These are phyloP conservation scores for Tanypteryx hageni DNA, from an alignment of 2,888 invertebrate genomes.

Conservation along the genomic window DNA sequence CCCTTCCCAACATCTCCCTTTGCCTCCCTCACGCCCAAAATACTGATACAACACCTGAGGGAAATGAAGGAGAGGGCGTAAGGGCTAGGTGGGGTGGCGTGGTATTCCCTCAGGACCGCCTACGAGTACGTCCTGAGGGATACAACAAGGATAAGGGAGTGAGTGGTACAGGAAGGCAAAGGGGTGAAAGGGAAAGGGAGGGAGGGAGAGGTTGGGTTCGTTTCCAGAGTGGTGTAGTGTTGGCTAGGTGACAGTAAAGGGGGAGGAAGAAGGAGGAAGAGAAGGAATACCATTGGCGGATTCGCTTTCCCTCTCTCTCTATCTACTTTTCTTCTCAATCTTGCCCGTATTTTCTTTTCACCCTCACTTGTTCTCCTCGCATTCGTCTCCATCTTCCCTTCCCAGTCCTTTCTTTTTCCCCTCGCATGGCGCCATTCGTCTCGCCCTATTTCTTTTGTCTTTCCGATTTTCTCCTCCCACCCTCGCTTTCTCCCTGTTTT, in stretches of 20 bases:
- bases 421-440: too few species aligned
- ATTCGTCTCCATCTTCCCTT: not conserved
- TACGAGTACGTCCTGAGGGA: not conserved
- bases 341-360: too few species aligned
- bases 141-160: too few species aligned
- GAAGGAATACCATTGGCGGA: not conserved
- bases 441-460: too few species aligned
- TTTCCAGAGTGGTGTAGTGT: too few species aligned
- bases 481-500: too few species aligned
- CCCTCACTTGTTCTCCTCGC: too few species aligned
- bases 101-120: not conserved
- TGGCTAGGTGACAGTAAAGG: not conserved
- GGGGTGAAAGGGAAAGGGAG: not conserved
- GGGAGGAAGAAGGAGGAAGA: not conserved
- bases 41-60: slow-evolving; percentile 63
- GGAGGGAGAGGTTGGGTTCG: not conserved
- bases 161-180: not conserved
- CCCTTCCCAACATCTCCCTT: not conserved
- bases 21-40: slow-evolving; percentile 17
- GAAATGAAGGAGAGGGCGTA: slow-evolving; percentile 52
- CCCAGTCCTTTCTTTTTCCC: too few species aligned
- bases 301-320: not conserved
- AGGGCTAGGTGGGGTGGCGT: slow-evolving; percentile 9
- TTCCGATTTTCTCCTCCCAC: too few species aligned
- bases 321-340: too few species aligned